Evolutionary conservation across 2,113 vertebrate species (phyloP), one percentile per base, ranked within the genome.

Genomic region (Neolamprologus modestus): DNA sequence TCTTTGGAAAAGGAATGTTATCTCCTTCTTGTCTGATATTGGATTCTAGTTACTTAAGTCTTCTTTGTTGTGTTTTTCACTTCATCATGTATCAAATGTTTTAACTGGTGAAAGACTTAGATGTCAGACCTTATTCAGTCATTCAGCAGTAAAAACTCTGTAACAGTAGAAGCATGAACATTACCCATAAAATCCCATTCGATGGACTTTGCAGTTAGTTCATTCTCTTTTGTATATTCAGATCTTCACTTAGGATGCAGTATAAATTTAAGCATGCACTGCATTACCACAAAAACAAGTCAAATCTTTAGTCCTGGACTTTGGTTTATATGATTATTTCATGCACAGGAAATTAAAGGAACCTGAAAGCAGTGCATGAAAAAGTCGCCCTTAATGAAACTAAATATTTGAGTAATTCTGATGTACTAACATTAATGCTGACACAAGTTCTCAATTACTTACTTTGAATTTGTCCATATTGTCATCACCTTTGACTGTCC

Each of bases 241-340:
- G 33, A 83, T 84, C 61, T 47, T 91, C 83, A 61, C 33, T 80
- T 68, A 54, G 57, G 50, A 61, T 40, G 53, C 86, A 90, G 82
- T 83, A 78, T 84, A 61, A 91, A 91, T 91, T 47, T 89, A 88
- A 82, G 47, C 86, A 84, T 50, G 82, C 66, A 47, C 82, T 66
- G 42, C 54, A 82, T 2, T 85, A 73, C 71, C 82, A 78, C 19
- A 76, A 0, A 76, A 4, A 7, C 12, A 0, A 45, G 9, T 6
- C 42, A 47, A 47, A 76, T 9, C 24, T 28, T 26, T 11, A 73
- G 14, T 42, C 40, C 21, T 47, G 21, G 21, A 45, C 8, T 26
- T 73, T 16, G 4, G 71, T 76, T 28, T 76, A 47, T 47, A 1
- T 12, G 0, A 47, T 78, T 76, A 1, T 47, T 47, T 47, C 42